Evolutionary conservation across 2,797 vertebrate species (phyloP), one percentile per base, ranked within the genome.

Genomic region (Salmo trutta): DNA sequence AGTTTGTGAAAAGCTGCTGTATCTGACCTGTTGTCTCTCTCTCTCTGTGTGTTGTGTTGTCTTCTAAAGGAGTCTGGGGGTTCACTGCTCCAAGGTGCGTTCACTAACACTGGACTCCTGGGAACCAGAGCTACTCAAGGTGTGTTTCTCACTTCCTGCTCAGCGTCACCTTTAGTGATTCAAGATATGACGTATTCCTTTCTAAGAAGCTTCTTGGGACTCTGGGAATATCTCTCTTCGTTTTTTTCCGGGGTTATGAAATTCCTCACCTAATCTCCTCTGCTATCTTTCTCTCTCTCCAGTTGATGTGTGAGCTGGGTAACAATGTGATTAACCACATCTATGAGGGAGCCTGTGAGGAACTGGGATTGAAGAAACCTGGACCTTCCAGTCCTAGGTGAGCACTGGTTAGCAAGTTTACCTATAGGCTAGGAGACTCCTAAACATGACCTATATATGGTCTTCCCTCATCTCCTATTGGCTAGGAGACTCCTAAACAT

Each of bases 281-380:
- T 4, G 1, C 15, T 56, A 15, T 56, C 5, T 74, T 1, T 73
- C 56, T 79, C 8, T 74, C 10, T 3, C n/a, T 41, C n/a, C 81
- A 99, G 98, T 88, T 99, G 86, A 99, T 99, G 98, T 99, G 98
- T 65, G 98, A 99, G 85, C 89, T 99, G 81, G 98, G 98, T 1
- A 99, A 99, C 86, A 93, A 93, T 67, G 95, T 95, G 47, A 93
- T 99, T 89, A 99, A 99, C 85, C 96, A 95, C 73, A 99, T 99
- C 85, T 99, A 99, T 0, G 98, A 99, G 92, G 97, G 96, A 0
- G 91, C 94, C 68, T 97, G 95, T 5, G 95, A 96, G 78, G 95
- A 96, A 33, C 65, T 91, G 14, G 95, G 96, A n/a, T 90, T 92
- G 1, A 97, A 96, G 90, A 99, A 99, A 81, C 97, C 98, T 0